Conservation (phyloP, 2,888 invertebrate species). For the Adelphocoris suturalis region DNA sequence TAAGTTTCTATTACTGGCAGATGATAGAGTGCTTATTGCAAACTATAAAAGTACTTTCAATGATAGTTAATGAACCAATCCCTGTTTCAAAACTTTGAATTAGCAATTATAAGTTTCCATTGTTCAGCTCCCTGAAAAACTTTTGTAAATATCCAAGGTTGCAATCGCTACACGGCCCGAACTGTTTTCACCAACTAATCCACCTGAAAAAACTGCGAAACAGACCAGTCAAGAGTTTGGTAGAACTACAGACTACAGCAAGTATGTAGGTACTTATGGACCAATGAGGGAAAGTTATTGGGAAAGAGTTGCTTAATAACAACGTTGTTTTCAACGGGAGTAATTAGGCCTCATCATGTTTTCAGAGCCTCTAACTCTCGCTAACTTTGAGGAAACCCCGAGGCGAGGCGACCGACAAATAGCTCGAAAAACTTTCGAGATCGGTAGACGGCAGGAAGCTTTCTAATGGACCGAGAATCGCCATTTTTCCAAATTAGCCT, state of each 20-base stretch:
- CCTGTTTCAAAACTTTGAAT: background rate
- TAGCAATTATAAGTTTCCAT: too few species aligned
- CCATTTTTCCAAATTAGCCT: slow-evolving; percentile 25
- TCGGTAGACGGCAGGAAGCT: slow-evolving; percentile 21
- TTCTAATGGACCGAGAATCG: background rate
- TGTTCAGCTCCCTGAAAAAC: too few species aligned
- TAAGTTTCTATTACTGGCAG: too few species aligned
- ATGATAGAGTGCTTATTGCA: background rate
- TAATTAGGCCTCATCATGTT: slow-evolving; percentile 11
- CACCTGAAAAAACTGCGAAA: too few species aligned
- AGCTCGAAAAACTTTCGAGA: background rate
- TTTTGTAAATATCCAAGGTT: too few species aligned
- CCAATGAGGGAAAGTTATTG: background rate
- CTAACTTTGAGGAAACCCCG: background rate
- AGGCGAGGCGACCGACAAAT: background rate
- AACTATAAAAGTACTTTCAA: background rate
- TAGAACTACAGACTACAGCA: background rate
- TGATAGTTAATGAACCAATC: background rate
- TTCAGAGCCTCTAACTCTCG: background rate
- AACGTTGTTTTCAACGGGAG: background rate
- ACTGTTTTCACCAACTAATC: too few species aligned
- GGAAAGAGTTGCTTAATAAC: slow-evolving; percentile 6
- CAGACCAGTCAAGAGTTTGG: too few species aligned
- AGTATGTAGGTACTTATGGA: background rate
- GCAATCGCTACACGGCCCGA: too few species aligned